A percentile compares a stretch with the other conserved stretches of the same genome.
Conservation (phyloP, 2,113 vertebrate species). For the Triplophysa rosa region DNA sequence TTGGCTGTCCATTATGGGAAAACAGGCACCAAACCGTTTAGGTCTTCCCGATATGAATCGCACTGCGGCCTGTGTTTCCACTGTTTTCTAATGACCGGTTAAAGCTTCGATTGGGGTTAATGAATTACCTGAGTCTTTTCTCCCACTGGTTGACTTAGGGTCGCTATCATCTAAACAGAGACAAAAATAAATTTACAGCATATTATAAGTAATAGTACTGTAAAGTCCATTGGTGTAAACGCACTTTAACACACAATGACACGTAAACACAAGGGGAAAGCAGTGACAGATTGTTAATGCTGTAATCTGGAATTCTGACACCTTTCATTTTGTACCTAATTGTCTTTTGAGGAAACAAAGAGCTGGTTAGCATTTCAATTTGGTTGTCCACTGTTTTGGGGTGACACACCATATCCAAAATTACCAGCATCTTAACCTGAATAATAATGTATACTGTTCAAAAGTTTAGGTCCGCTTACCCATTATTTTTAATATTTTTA, state of each 20-base stretch:
- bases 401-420: background rate
- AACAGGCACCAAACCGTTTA: slow-evolving; percentile 3
- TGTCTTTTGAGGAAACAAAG: slow-evolving; percentile 6
- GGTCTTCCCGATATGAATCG: background rate
- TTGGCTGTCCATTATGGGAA: slow-evolving; percentile 29
- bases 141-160: slow-evolving; percentile 81
- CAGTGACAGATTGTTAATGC: slow-evolving; percentile 19
- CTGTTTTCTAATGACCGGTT: background rate
- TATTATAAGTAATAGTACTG: slow-evolving; percentile 75
- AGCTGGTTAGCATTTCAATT: background rate
- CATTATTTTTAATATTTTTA: background rate
- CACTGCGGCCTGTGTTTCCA: background rate
- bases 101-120: slow-evolving; percentile 5
- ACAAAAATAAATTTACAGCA: slow-evolving; percentile 80
- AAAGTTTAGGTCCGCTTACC: no score
- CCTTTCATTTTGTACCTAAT: background rate
- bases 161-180: slow-evolving; percentile 92
- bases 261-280: slow-evolving; percentile 44
- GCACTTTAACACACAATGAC: slow-evolving; percentile 51
- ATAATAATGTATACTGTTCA: no score
- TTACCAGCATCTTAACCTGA: background rate
- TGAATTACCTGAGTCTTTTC: slow-evolving; percentile 95
- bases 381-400: background rate
- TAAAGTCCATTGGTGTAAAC: slow-evolving; percentile 70
- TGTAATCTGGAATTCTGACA: background rate